These are phyloP conservation scores for Anguilla anguilla DNA, from an alignment of 2,797 vertebrate species.

Conservation along the genomic window DNA sequence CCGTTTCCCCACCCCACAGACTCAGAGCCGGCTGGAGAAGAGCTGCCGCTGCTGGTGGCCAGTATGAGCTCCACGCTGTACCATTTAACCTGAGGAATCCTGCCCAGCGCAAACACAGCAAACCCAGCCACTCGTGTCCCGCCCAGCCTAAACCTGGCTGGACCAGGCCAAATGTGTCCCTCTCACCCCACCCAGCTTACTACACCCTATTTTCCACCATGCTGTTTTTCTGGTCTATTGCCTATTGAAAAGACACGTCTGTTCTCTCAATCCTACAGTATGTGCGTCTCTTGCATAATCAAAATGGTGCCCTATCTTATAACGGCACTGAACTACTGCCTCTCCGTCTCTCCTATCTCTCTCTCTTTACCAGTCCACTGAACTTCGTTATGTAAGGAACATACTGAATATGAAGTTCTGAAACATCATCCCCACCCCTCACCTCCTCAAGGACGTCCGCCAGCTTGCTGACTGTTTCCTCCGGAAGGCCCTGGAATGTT, in stretches of 20 bases:
- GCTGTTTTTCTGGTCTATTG: not conserved
- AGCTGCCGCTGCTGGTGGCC: not conserved
- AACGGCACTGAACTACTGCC: not conserved
- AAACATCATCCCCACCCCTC: conserved; percentile 45
- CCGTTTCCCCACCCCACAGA: too few species aligned
- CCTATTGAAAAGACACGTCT: not conserved
- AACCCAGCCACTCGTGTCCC: not conserved
- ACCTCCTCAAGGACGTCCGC: conserved; percentile 96
- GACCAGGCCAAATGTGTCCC: not conserved
- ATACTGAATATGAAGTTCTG: not conserved
- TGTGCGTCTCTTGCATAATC: not conserved
- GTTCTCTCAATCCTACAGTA: not conserved
- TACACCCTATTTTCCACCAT: not conserved
- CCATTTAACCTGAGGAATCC: not conserved
- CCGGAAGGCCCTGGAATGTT: conserved; percentile 89
- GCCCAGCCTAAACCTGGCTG: too few species aligned
- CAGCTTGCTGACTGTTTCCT: conserved; percentile 93
- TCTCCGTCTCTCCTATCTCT: not conserved
- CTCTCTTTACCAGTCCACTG: not conserved
- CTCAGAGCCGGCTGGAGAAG: not conserved
- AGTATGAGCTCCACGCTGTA: too few species aligned
- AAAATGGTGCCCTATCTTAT: not conserved
- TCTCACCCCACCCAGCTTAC: not conserved
- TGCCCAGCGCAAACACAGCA: not conserved
- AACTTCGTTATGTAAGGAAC: not conserved